phyloP scores from a whole-genome alignment of 2,113 vertebrate species.

The Vimba vimba region DNA sequence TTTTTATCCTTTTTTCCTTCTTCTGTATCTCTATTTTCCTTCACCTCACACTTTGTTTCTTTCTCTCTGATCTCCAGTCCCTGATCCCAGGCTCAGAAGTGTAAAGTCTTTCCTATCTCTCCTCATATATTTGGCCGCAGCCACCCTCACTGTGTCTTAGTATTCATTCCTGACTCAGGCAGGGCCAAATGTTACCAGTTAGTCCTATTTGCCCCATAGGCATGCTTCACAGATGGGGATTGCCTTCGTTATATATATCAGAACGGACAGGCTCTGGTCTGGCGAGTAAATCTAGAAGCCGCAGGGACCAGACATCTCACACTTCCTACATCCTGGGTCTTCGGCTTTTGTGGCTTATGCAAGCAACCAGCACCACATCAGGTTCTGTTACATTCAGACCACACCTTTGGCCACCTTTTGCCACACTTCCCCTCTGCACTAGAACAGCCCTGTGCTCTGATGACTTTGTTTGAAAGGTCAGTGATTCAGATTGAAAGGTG shows the following conservation, averaged over 20 bases:
- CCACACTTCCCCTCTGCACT: conserved; percentile 1
- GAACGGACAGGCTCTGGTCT: conserved; percentile 56
- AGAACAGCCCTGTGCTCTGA: conserved; percentile 23
- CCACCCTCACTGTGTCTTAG: conserved; percentile 25
- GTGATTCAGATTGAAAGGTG: conserved; percentile 47
- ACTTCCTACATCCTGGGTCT: conserved; percentile 47
- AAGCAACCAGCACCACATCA: conserved; percentile 37
- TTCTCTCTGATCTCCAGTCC: not conserved
- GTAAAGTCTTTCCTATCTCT: conserved; percentile 8
- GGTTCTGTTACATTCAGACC: conserved; percentile 32
- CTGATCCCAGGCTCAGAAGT: conserved; percentile 1
- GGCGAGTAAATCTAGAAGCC: conserved; percentile 60
- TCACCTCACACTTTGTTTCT: not conserved
- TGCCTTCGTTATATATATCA: conserved; percentile 58
- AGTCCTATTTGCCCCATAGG: conserved; percentile 45
- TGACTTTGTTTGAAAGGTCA: conserved; percentile 53
- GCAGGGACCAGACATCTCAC: conserved; percentile 52
- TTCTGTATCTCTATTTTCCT: not conserved
- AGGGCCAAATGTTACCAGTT: conserved; percentile 39
- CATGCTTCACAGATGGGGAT: conserved; percentile 28
- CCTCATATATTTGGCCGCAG: conserved; percentile 23
- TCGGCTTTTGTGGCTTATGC: conserved; percentile 33
- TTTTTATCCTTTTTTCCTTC: not conserved
- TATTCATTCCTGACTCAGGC: conserved; percentile 9
- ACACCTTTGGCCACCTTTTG: conserved; percentile 12